Conservation (phyloP, 1,140 invertebrate species). For the Neodiprion virginianus region DNA sequence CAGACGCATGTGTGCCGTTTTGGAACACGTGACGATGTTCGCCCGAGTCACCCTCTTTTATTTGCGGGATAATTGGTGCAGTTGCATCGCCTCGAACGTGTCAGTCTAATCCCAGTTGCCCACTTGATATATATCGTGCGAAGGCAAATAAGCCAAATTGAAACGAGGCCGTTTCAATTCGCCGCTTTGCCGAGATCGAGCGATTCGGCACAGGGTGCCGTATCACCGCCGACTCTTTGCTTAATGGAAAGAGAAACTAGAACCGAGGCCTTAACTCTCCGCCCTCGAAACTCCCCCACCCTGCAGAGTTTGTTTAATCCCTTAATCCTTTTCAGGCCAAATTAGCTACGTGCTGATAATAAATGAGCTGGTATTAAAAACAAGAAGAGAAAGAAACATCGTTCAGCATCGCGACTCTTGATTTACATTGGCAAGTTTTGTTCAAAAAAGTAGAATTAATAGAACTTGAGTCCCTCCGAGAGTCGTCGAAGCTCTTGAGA, state of each 20-base stretch:
- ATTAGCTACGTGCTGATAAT: background rate
- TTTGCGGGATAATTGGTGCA: background rate
- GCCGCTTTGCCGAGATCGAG: background rate
- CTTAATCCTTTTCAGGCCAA: background rate
- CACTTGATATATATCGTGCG: conserved; percentile 5
- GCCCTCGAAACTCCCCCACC: background rate
- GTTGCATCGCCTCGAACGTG: conserved; percentile 1
- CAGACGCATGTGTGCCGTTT: too few species aligned
- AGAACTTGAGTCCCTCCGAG: too few species aligned
- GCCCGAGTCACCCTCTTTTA: background rate
- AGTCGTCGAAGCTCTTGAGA: too few species aligned
- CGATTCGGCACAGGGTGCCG: background rate
- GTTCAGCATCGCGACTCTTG: too few species aligned
- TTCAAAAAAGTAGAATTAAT: too few species aligned
- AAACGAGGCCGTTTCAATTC: background rate
- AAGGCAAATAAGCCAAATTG: conserved; percentile 4
- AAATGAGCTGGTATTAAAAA: background rate
- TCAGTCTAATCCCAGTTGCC: background rate
- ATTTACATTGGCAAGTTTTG: too few species aligned
- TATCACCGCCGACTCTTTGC: background rate
- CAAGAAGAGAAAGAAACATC: too few species aligned
- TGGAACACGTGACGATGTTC: background rate
- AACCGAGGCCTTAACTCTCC: background rate
- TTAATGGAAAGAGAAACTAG: background rate
- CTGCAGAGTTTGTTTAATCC: background rate